Base-by-base conservation (phyloP, 2,888 invertebrate species). In the Zaprionus obscuricornis region DNA sequence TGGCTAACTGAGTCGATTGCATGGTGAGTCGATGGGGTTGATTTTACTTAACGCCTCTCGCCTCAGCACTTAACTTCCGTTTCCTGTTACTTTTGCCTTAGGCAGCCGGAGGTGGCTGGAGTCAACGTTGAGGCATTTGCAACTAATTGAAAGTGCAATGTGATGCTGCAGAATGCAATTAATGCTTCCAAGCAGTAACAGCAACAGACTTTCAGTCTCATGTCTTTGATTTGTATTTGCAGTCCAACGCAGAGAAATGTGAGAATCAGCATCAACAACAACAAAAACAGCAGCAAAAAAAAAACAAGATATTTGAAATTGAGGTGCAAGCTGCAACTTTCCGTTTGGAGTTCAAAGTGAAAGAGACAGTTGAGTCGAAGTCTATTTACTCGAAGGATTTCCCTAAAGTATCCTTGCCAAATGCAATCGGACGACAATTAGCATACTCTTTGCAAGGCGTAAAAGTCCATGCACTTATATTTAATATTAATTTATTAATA, bases 101-200 rank as follows among this genome's bases (percentile, higher is more conserved):
- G 69, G 57, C 59, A 40, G 49, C 18, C 22, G 27, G 24, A 51
- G 13, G 22, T 45, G 54, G 56, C 27, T 22, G 29, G 27, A 69
- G 50, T 58, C 66, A 54, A 51, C 17, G 46, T 52, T 14, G 60
- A 76, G 69, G 85, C 83, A 72, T 83, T 76, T 63, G 59, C 75
- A 85, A 82, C 86, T 87, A 88, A 88, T 88, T 88, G 88, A 87
- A 88, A 88, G 86, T 87, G 88, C 88, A 88, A 88, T 87, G 77
- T 82, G 88, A 85, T 77, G 84, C 85, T 77, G 69, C 74, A 79
- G 81, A 88, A 88, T 88, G 88, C 88, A 88, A 88, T 88, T 88
- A 88, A 87, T 88, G 88, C 84, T 86, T 83, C 45, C 65, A 74
- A 87, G 70, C 82, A 64, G 66, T 67, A 66, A 49, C 37, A 37